Percentiles rank a stretch among this genome's conserved stretches.
phyloP scores from a whole-genome alignment of 2,888 invertebrate genomes.

The Glaucopsyche alexis region DNA sequence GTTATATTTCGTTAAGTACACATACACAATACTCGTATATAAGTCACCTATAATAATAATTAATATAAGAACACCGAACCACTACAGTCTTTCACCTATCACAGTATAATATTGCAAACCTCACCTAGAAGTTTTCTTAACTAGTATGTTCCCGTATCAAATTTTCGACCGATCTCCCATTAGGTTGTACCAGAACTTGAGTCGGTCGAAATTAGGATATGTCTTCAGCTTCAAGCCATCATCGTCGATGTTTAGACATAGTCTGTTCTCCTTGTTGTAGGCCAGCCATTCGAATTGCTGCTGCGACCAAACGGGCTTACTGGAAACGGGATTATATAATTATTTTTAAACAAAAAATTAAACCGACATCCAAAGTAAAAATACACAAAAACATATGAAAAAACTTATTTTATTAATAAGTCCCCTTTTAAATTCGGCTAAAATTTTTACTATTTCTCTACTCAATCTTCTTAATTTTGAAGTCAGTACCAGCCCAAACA shows the following conservation, averaged over 20 bases:
- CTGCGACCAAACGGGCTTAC: slow-evolving; percentile 55
- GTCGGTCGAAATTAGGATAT: slow-evolving; percentile 40
- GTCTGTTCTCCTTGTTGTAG: slow-evolving; percentile 48
- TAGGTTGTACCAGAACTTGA: slow-evolving; percentile 42
- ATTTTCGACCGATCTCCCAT: slow-evolving; percentile 52
- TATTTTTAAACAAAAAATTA: too few species aligned
- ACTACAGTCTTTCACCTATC: slow-evolving; percentile 21
- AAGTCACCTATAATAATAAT: not conserved
- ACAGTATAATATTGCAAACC: slow-evolving; percentile 7
- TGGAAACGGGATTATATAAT: slow-evolving; percentile 47
- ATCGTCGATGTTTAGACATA: slow-evolving; percentile 52
- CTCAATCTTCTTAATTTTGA: too few species aligned
- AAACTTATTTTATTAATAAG: too few species aligned
- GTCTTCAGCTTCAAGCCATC: slow-evolving; percentile 37
- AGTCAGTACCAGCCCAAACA: too few species aligned
- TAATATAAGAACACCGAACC: not conserved
- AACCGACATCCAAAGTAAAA: too few species aligned
- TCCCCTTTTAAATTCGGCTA: too few species aligned
- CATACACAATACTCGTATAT: slow-evolving; percentile 25
- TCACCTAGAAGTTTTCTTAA: slow-evolving; percentile 27
- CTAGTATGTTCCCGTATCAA: slow-evolving; percentile 41
- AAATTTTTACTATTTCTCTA: too few species aligned
- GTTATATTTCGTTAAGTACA: not conserved
- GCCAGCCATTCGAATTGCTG: slow-evolving; percentile 57
- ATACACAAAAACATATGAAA: too few species aligned